Conservation (phyloP, 2,113 vertebrate species). For the Brachyhypopomus gauderio region DNA sequence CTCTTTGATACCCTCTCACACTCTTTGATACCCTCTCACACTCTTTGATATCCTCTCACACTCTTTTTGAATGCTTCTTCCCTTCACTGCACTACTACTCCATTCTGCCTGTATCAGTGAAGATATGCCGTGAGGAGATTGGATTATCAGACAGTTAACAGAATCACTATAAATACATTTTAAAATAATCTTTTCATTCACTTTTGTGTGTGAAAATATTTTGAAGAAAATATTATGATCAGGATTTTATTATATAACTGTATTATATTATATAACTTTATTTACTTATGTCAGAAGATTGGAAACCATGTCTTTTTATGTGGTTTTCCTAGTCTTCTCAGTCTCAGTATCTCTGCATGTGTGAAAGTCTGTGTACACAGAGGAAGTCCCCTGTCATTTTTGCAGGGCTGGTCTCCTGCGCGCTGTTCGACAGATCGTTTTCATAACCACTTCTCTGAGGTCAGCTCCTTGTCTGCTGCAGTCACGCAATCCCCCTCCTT, state of each 20-base stretch:
- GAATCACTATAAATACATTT: background rate
- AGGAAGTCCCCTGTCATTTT: constrained; percentile 73
- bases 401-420: constrained; percentile 75
- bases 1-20: constrained; percentile 15
- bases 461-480: constrained; percentile 83
- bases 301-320: background rate
- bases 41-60: constrained; percentile 25
- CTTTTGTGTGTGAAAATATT: constrained; percentile 1
- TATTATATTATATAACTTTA: background rate
- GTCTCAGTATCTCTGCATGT: background rate
- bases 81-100: background rate
- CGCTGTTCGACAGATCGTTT: constrained; percentile 83
- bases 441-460: constrained; percentile 90
- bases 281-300: background rate
- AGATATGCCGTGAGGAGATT: constrained; percentile 28
- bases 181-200: no score
- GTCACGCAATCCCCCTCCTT: constrained; percentile 87
- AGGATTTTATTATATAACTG: background rate
- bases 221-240: background rate
- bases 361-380: constrained; percentile 24
- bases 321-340: background rate
- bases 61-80: background rate
- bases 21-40: constrained; percentile 26
- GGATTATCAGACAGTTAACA: constrained; percentile 27
- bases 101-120: constrained; percentile 27